phyloP scores from a whole-genome alignment of 2,113 vertebrate species.

The Paramormyrops kingsleyae region DNA sequence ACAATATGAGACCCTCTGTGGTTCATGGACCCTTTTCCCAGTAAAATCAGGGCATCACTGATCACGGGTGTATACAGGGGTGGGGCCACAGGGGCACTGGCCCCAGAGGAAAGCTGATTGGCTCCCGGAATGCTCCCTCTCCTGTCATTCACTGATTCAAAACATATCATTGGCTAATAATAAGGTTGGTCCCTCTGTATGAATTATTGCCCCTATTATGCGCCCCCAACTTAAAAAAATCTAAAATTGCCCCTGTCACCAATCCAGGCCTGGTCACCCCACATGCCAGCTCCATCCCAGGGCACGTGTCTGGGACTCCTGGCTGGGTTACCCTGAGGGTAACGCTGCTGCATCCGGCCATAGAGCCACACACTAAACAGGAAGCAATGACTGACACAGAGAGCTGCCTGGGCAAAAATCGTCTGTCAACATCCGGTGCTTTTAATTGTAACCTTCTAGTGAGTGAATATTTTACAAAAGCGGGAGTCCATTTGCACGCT shows the following conservation, averaged over 20 bases:
- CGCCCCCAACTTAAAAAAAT: background rate
- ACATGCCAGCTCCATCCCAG: background rate
- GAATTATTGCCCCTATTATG: background rate
- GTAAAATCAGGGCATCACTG: background rate
- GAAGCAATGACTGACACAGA: background rate
- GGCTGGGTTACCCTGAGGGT: background rate
- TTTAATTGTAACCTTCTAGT: background rate
- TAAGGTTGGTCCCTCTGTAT: background rate
- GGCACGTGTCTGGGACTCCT: background rate
- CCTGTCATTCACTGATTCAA: background rate
- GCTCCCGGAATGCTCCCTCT: background rate
- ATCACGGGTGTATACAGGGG: background rate
- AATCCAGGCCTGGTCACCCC: background rate
- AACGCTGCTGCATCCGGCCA: background rate
- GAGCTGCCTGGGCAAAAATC: background rate
- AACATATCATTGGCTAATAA: background rate
- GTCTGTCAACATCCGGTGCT: background rate
- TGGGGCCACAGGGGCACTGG: background rate
- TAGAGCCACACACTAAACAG: background rate
- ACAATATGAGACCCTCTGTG: background rate
- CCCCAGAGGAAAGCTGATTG: background rate
- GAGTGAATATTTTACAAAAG: background rate
- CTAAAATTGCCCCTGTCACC: background rate
- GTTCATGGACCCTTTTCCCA: background rate
- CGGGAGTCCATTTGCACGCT: background rate